A percentile compares a stretch with the other conserved stretches of the same genome.
Conservation (phyloP, 2,888 invertebrate genomes). For the Seira musarum region DNA sequence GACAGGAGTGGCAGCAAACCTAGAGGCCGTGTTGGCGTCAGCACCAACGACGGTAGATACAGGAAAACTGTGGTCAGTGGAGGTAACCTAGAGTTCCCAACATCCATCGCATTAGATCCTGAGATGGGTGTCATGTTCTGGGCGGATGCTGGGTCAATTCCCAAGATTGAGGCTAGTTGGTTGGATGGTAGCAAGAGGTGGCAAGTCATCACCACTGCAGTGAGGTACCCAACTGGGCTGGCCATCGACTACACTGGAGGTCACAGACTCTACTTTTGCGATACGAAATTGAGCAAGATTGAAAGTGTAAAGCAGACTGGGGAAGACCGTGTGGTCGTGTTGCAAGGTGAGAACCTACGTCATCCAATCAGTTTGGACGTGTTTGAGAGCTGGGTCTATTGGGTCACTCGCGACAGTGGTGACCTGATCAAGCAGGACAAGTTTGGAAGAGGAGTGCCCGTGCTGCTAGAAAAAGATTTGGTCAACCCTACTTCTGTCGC, state of each 20-base stretch:
- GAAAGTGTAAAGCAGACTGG: conserved; percentile 91
- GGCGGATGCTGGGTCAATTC: conserved; percentile 92
- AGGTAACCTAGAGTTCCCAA: conserved; percentile 86
- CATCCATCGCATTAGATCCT: conserved; percentile 90
- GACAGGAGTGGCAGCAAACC: conserved; percentile 76
- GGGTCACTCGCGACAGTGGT: conserved; percentile 92
- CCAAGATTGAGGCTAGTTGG: conserved; percentile 94
- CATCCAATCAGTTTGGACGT: conserved; percentile 93
- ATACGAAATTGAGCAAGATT: conserved; percentile 91
- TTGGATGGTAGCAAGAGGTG: conserved; percentile 95
- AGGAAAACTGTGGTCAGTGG: conserved; percentile 82
- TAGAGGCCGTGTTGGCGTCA: conserved; percentile 84
- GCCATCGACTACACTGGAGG: conserved; percentile 93
- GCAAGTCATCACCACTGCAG: conserved; percentile 84
- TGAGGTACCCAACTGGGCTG: conserved; percentile 90
- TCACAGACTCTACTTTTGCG: conserved; percentile 95
- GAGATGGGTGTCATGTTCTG: conserved; percentile 89
- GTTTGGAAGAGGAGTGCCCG: conserved; percentile 94
- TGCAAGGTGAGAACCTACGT: conserved; percentile 79
- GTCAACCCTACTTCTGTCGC: conserved; percentile 90
- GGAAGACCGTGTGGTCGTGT: conserved; percentile 80
- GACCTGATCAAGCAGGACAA: conserved; percentile 94
- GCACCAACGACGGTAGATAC: conserved; percentile 91
- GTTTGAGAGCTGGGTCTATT: conserved; percentile 93
- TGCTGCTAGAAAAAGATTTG: conserved; percentile 85